Evolutionary conservation across 2,113 vertebrate species (phyloP).

Genomic region (Crotalus horridus): DNA sequence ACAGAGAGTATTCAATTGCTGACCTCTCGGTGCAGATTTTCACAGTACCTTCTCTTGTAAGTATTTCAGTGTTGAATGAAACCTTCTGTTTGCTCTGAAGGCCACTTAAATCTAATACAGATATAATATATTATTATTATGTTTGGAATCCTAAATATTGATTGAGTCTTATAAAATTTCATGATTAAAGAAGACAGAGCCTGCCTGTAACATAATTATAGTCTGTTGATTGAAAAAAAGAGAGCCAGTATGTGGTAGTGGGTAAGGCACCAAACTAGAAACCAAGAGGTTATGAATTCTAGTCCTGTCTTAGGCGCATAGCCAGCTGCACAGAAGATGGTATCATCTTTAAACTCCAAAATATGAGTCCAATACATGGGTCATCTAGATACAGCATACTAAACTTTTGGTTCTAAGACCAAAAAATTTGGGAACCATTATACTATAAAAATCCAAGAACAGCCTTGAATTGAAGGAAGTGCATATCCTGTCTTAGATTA

Average conservation of each 20-base stretch:
- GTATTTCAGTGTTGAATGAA: conserved; percentile 73
- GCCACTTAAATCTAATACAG: conserved; percentile 39
- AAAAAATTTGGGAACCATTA: not conserved
- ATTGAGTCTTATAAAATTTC: not conserved
- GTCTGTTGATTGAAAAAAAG: not conserved
- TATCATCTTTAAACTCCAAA: not conserved
- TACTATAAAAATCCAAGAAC: not conserved
- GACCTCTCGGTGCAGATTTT: conserved; percentile 98
- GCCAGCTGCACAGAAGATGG: not conserved
- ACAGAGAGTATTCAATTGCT: conserved; percentile 94
- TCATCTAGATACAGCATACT: not conserved
- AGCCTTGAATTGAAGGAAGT: not conserved
- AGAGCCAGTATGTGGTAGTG: not conserved
- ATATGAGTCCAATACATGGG: not conserved
- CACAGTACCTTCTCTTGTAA: conserved; percentile 97
- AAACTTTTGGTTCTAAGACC: not conserved
- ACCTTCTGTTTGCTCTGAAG: conserved; percentile 58
- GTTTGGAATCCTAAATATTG: not conserved
- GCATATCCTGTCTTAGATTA: not conserved
- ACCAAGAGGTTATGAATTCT: not conserved
- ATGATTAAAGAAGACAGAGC: not conserved
- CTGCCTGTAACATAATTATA: not conserved
- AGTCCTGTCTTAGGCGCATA: not conserved
- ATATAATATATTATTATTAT: conserved; percentile 13
- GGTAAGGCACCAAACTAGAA: not conserved